These are phyloP conservation scores for Tangara arthus DNA, from an alignment of 2,797 vertebrate genomes.

Conservation along the genomic window DNA sequence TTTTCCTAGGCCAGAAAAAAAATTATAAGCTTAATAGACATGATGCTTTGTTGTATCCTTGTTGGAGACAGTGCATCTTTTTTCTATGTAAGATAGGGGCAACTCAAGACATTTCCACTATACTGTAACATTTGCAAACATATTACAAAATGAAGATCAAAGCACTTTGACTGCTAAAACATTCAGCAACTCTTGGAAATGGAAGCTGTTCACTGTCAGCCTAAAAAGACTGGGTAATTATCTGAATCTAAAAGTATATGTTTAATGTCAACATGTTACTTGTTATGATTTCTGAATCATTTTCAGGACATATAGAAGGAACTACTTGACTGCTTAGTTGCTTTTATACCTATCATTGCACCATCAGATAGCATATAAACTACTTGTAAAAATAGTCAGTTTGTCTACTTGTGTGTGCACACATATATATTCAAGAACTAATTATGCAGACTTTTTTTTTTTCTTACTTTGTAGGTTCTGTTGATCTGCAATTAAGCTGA, in stretches of 20 bases:
- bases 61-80: not conserved
- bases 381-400: not conserved
- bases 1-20: not conserved
- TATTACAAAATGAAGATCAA: not conserved
- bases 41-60: not conserved
- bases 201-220: accelerated
- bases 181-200: not conserved
- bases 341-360: not conserved
- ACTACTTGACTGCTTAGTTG: not conserved
- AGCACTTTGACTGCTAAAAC: not conserved
- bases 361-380: not conserved
- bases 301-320: not conserved
- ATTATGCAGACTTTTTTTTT: not conserved
- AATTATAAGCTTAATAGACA: not conserved
- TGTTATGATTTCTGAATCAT: not conserved
- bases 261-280: not conserved
- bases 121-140: not conserved
- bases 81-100: not conserved
- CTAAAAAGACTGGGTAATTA: not conserved
- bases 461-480: not conserved
- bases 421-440: not conserved
- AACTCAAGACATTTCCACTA: not conserved
- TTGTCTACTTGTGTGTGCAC: not conserved
- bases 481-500: not conserved
- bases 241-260: not conserved